Evolutionary conservation across 2,888 invertebrate species (phyloP).

Genomic region (Torymus texanus): DNA sequence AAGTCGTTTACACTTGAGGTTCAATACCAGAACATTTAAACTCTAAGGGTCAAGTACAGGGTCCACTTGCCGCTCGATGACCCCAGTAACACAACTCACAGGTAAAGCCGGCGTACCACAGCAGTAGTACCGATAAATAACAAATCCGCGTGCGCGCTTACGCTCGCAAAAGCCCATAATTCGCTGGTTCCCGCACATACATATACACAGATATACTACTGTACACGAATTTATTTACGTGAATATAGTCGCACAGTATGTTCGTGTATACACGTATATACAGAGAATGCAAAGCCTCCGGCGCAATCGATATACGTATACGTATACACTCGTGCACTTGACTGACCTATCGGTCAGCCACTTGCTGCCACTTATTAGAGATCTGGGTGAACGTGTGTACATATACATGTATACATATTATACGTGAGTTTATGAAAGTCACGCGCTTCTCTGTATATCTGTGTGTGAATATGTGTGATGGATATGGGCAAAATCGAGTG

Average conservation of each 20-base stretch:
- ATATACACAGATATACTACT: background rate
- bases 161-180: constrained; percentile 32
- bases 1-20: no score
- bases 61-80: background rate
- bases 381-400: constrained; percentile 23
- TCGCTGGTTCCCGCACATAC: background rate
- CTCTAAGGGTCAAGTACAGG: background rate
- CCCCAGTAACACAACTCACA: background rate
- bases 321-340: constrained; percentile 10
- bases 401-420: background rate
- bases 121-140: constrained; percentile 23
- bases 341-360: constrained; percentile 34
- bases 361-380: constrained; percentile 15
- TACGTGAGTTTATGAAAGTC: no score
- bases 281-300: background rate
- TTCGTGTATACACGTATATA: constrained; percentile 8
- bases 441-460: no score
- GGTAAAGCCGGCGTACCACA: background rate
- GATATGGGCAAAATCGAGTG: no score
- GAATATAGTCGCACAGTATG: background rate
- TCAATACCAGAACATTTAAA: no score
- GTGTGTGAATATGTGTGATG: no score
- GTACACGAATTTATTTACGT: constrained; percentile 29
- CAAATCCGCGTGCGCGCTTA: constrained; percentile 4
- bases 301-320: constrained; percentile 8